Conservation (phyloP, 2,113 vertebrate species). For the Condylura cristata region DNA sequence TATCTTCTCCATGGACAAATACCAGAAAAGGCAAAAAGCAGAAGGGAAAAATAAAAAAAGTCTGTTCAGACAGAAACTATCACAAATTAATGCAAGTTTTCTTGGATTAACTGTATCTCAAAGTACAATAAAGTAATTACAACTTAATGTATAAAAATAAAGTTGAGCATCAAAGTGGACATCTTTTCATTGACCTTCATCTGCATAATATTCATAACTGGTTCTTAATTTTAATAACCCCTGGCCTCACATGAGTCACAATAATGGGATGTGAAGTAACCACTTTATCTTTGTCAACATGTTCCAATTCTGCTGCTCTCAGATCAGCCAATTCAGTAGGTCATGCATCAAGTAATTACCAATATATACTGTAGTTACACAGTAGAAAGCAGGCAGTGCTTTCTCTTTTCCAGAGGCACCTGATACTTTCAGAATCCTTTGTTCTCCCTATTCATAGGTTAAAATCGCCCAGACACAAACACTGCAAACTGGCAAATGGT, state of each 20-base stretch:
- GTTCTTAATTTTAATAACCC: not conserved
- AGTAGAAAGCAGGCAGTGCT: not conserved
- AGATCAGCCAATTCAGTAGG: not conserved
- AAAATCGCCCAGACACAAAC: not conserved
- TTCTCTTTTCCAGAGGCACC: not conserved
- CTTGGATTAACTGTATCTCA: not conserved
- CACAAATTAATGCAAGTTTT: not conserved
- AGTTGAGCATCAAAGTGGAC: not conserved
- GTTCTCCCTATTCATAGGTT: not conserved
- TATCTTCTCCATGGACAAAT: conserved; percentile 74
- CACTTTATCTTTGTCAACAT: not conserved
- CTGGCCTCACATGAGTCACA: not conserved
- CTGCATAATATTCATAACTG: too few species aligned
- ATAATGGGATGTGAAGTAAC: not conserved
- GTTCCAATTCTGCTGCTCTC: not conserved
- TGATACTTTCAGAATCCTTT: not conserved
- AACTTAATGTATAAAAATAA: conserved; percentile 38
- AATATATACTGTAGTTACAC: not conserved
- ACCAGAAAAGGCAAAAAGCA: conserved; percentile 53
- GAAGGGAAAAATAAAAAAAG: not conserved
- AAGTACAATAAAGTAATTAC: not conserved
- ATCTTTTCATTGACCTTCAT: not conserved
- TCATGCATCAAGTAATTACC: not conserved
- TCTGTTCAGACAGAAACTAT: not conserved
- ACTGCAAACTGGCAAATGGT: not conserved